Percentiles rank a stretch among this genome's conserved stretches.
These are phyloP conservation scores for Eupsilia transversa DNA, from an alignment of 2,888 invertebrate species.

Conservation along the genomic window DNA sequence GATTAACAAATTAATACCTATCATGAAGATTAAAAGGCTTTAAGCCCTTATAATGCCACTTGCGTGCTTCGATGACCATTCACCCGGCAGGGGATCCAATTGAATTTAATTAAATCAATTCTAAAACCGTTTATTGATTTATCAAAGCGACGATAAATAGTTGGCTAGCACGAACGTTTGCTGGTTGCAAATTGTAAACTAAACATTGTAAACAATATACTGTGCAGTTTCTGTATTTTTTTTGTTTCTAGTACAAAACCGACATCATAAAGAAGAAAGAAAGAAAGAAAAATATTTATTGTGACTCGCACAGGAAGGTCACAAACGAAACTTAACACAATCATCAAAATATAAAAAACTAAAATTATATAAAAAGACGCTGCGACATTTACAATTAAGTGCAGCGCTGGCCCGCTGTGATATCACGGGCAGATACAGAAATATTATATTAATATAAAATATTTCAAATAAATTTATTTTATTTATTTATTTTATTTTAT, in stretches of 20 bases:
- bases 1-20: conserved; percentile 52
- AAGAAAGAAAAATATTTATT: too few species aligned
- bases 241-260: not conserved
- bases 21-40: conserved; percentile 52
- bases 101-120: conserved; percentile 54
- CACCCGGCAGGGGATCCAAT: conserved; percentile 14
- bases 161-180: conserved; percentile 20
- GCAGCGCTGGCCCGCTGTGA: too few species aligned
- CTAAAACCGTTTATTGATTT: conserved; percentile 54
- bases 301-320: too few species aligned
- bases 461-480: too few species aligned
- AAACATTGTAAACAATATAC: conserved; percentile 20
- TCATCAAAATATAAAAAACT: too few species aligned
- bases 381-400: too few species aligned
- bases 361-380: too few species aligned
- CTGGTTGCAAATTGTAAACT: conserved; percentile 2
- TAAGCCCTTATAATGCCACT: conserved; percentile 52
- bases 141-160: conserved; percentile 34
- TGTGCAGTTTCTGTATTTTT: conserved; percentile 11
- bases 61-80: conserved; percentile 52
- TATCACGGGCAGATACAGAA: too few species aligned
- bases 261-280: not conserved
- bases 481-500: too few species aligned
- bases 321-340: too few species aligned
- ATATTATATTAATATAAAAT: too few species aligned